Evolutionary conservation across 2,888 invertebrate genomes (phyloP), one percentile per base, ranked within the genome.

Genomic region (Eristalis pertinax): DNA sequence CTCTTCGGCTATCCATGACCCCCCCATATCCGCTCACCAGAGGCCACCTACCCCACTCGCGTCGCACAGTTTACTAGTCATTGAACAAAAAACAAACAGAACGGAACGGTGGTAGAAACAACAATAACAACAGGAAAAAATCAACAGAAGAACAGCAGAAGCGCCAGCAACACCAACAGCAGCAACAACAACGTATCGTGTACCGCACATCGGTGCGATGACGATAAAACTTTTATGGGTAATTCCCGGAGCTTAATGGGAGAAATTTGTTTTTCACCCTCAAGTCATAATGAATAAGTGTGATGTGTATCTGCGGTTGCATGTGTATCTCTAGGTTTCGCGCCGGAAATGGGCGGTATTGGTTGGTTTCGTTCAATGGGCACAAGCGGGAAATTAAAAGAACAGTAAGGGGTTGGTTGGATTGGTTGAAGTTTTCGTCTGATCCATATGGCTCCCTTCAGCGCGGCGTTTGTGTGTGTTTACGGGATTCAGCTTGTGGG

Each of bases 171-270:
- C 63, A 22, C 63, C 50, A n/a, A n/a, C n/a, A n/a, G n/a, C n/a
- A n/a, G n/a, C n/a, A n/a, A n/a, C n/a, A 70, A 69, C 38, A 78
- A 62, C 58, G 41, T 79, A 86, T 86, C 83, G 65, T 50, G 50
- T 72, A 79, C 70, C 67, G 79, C 83, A 83, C 79, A 86, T 87
- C 86, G 86, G 86, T 84, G 86, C 86, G 83, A 83, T 87, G 86
- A 75, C 86, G 86, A 87, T 87, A 87, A 87, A 87, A 87, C 86
- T 87, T 87, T 87, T 87, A 87, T 87, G 86, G 86, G 83, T 84
- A 87, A 84, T 87, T 87, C 86, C 86, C 86, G 83, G 78, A 87
- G 79, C 86, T 87, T 87, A 87, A 87, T 87, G 86, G 86, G 79
- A 64, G 86, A 84, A 87, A 84, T 87, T 87, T 87, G 86, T 87